These are phyloP conservation scores for Drosophila lacteicornis DNA, from an alignment of 1,140 invertebrate genomes.

Conservation along the genomic window DNA sequence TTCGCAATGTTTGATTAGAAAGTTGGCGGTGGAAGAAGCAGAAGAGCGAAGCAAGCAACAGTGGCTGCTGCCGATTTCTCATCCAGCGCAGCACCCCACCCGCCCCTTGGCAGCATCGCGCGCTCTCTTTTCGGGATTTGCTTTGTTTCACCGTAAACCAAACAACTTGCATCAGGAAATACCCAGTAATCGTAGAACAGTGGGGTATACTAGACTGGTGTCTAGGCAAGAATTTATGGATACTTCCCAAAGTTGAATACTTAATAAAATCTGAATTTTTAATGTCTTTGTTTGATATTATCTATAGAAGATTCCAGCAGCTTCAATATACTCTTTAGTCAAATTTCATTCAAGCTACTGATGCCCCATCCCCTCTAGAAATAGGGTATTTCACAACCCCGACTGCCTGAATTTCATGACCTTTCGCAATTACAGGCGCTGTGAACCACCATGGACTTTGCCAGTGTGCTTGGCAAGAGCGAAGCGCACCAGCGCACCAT, in stretches of 20 bases:
- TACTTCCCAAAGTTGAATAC: not conserved
- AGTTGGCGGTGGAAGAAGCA: conserved; percentile 53
- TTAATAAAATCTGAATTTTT: too few species aligned
- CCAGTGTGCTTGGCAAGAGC: conserved; percentile 70
- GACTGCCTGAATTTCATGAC: conserved; percentile 13
- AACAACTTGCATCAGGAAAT: conserved; percentile 35
- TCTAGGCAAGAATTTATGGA: not conserved
- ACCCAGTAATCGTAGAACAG: conserved; percentile 10
- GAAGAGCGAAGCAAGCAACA: conserved; percentile 33
- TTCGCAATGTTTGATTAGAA: conserved; percentile 75
- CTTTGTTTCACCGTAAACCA: conserved; percentile 39
- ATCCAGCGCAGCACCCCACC: conserved; percentile 21
- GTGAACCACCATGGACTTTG: conserved; percentile 71
- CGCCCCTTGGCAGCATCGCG: conserved; percentile 13
- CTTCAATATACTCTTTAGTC: too few species aligned
- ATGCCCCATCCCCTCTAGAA: not conserved
- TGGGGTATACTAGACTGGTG: not conserved
- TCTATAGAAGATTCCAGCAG: not conserved
- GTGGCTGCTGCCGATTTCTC: conserved; percentile 49
- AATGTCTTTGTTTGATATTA: not conserved
- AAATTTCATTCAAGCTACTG: not conserved
- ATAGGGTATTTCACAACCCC: not conserved
- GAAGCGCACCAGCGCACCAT: conserved; percentile 86
- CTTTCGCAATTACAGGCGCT: conserved; percentile 45
- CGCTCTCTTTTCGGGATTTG: conserved; percentile 17